Evolutionary conservation across 2,113 vertebrate genomes (phyloP).

Genomic region (Rousettus leschenaultii): DNA sequence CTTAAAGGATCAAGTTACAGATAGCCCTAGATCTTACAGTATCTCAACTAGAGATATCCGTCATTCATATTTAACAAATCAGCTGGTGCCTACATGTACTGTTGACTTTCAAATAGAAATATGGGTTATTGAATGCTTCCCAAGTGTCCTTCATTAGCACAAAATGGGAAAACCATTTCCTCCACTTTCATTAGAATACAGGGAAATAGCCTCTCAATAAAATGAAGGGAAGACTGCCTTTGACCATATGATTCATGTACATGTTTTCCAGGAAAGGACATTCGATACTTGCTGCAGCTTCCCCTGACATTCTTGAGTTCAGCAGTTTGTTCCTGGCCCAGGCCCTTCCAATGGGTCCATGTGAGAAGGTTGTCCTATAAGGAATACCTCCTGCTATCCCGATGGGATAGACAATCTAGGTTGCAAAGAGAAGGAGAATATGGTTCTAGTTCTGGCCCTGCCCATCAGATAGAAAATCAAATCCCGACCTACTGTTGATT

Average conservation of each 20-base stretch:
- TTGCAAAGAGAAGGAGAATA: neutral
- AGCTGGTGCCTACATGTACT: neutral
- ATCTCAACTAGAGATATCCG: neutral
- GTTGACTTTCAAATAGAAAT: neutral
- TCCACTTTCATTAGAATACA: neutral
- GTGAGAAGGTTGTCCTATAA: neutral
- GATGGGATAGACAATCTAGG: neutral
- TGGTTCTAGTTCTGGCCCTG: neutral
- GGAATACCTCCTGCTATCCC: neutral
- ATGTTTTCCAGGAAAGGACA: neutral
- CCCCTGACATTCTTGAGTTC: neutral
- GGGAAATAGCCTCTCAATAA: neutral
- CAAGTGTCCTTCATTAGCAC: neutral
- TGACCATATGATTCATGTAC: neutral
- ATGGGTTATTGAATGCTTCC: neutral
- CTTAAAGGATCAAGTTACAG: neutral
- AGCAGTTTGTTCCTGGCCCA: neutral
- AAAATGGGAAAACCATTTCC: neutral
- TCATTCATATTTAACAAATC: neutral
- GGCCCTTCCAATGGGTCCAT: neutral
- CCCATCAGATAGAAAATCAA: neutral
- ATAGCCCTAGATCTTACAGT: neutral
- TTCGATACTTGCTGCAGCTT: neutral
- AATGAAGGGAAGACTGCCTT: neutral
- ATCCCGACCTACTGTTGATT: neutral